Percentiles rank a stretch among this genome's conserved stretches.
Conservation (phyloP, 2,797 vertebrate species). For the Synaphobranchus kaupii region DNA sequence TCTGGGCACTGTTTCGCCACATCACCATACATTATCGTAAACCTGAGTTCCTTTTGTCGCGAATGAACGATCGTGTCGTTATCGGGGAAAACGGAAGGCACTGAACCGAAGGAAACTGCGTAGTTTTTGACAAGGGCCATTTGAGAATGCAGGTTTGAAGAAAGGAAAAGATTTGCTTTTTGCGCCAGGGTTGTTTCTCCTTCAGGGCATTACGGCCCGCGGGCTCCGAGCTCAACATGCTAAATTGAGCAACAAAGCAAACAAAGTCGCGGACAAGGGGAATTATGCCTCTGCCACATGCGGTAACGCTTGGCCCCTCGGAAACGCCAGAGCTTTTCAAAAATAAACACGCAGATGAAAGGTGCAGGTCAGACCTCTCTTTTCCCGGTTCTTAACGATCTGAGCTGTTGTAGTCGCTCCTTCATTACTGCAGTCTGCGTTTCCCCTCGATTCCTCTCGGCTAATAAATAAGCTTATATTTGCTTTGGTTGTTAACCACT, state of each 20-base stretch:
- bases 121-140: constrained; percentile 54
- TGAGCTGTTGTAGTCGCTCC: constrained; percentile 57
- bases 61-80: not conserved
- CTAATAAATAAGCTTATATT: constrained; percentile 41
- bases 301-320: constrained; percentile 42
- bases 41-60: constrained; percentile 55
- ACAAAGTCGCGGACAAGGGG: constrained; percentile 57
- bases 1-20: constrained; percentile 65
- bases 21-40: constrained; percentile 61
- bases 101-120: constrained; percentile 23
- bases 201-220: constrained; percentile 33
- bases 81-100: not conserved
- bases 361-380: constrained; percentile 45
- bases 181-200: constrained; percentile 56
- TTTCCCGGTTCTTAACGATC: constrained; percentile 58
- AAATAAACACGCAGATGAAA: constrained; percentile 68
- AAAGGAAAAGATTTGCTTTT: constrained; percentile 44
- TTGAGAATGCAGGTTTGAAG: constrained; percentile 44
- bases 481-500: constrained; percentile 42
- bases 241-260: constrained; percentile 61
- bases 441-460: constrained; percentile 44
- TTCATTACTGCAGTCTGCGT: constrained; percentile 55
- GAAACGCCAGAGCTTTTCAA: constrained; percentile 48
- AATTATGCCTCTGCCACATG: constrained; percentile 44
- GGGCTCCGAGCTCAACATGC: constrained; percentile 50